Conservation (phyloP, 2,888 invertebrate genomes). For the Myopa testacea region DNA sequence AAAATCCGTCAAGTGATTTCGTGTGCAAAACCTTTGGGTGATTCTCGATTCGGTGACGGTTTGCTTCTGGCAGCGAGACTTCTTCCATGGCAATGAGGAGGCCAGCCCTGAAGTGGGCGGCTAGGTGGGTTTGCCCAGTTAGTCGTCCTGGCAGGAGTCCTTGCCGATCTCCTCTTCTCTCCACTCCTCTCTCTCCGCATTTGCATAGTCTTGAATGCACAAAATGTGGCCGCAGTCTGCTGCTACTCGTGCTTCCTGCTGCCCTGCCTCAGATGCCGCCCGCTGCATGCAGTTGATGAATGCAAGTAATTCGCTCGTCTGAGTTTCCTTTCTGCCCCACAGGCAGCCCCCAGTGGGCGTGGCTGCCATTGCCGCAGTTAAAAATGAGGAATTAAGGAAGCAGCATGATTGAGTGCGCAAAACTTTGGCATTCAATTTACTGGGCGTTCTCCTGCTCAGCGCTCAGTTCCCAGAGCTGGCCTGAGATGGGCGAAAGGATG, state of each 20-base stretch:
- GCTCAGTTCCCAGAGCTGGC: not conserved
- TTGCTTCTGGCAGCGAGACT: not conserved
- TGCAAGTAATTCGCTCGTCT: not conserved
- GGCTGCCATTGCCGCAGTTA: not conserved
- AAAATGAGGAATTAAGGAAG: not conserved
- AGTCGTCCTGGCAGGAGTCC: too few species aligned
- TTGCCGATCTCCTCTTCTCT: not conserved
- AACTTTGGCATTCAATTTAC: constrained; percentile 3
- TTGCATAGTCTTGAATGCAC: constrained; percentile 17
- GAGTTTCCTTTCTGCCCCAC: not conserved
- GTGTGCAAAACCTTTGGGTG: constrained; percentile 2
- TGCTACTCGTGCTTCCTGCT: not conserved
- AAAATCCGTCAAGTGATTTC: constrained; percentile 1
- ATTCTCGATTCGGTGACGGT: not conserved
- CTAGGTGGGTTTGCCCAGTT: too few species aligned
- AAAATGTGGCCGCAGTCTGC: not conserved
- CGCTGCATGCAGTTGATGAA: constrained; percentile 7
- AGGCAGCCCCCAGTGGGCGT: not conserved
- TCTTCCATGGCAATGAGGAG: not conserved
- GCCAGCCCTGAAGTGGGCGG: not conserved
- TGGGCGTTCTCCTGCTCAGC: not conserved
- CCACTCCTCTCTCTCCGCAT: not conserved
- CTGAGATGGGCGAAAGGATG: too few species aligned
- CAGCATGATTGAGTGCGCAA: not conserved
- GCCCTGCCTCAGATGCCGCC: not conserved